Conservation (phyloP, 1,140 invertebrate species). For the Diuraphis noxia region DNA sequence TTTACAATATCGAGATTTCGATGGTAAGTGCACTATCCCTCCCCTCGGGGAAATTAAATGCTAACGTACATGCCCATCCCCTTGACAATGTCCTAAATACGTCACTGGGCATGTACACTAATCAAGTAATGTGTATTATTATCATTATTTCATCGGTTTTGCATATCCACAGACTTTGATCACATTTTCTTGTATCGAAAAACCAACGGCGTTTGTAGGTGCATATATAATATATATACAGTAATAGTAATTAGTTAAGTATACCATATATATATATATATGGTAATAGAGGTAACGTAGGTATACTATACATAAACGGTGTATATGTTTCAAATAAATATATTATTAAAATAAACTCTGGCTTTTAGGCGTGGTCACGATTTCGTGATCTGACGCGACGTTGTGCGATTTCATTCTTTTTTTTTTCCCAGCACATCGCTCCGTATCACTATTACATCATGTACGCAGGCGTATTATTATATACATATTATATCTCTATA, state of each 20-base stretch:
- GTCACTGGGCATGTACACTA: too few relatives aligned
- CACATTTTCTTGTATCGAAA: background rate
- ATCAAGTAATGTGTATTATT: too few relatives aligned
- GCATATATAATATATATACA: too few relatives aligned
- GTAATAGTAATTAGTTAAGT: too few relatives aligned
- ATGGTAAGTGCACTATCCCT: too few relatives aligned
- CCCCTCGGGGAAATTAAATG: too few relatives aligned
- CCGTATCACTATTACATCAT: background rate
- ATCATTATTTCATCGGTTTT: background rate
- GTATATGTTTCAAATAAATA: background rate
- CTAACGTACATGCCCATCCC: too few relatives aligned
- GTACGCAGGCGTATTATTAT: background rate
- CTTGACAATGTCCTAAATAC: too few relatives aligned
- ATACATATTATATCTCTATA: background rate
- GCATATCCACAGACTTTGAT: background rate
- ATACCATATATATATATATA: too few relatives aligned
- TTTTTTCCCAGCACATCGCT: background rate
- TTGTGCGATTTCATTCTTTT: background rate
- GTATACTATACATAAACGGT: too few relatives aligned
- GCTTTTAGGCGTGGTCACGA: constrained; percentile 24
- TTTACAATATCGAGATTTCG: too few relatives aligned
- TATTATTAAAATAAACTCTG: constrained; percentile 15
- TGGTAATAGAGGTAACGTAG: background rate
- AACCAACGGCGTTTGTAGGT: background rate
- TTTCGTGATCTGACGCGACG: background rate